Evolutionary conservation across 1,140 invertebrate genomes (phyloP).

Genomic region (Bilobella aurantiaca): DNA sequence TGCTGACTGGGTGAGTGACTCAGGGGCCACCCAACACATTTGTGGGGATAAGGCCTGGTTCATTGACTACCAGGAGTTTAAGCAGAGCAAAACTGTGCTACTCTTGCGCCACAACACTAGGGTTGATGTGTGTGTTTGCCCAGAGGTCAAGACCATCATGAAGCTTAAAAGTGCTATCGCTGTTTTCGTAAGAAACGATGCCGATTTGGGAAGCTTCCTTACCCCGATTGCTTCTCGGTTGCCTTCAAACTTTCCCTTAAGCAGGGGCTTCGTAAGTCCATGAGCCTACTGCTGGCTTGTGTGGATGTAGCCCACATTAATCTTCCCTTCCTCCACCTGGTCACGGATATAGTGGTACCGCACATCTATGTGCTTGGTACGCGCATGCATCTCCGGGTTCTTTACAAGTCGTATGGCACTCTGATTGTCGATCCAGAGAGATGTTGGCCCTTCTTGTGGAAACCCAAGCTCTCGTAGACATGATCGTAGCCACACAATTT

Average conservation of each 20-base stretch:
- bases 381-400: constrained; percentile 40
- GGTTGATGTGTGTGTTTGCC: no score
- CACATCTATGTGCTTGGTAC: constrained; percentile 41
- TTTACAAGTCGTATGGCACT: constrained; percentile 36
- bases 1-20: background rate
- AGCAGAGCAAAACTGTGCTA: background rate
- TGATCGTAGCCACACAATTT: constrained; percentile 36
- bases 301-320: constrained; percentile 33
- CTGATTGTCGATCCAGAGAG: constrained; percentile 36
- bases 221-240: background rate
- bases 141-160: no score
- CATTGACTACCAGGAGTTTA: background rate
- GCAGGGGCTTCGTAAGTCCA: constrained; percentile 39
- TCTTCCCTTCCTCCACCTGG: constrained; percentile 32
- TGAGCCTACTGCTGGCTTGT: constrained; percentile 38
- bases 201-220: no score
- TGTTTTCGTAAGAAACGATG: no score
- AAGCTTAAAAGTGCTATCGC: no score
- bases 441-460: constrained; percentile 21
- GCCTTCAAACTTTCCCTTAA: background rate
- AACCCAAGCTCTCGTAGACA: constrained; percentile 32
- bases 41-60: background rate
- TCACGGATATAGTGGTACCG: constrained; percentile 39
- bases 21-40: constrained; percentile 9
- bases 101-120: no score